Conservation (phyloP, 2,113 vertebrate genomes). For the Lepus timidus region DNA sequence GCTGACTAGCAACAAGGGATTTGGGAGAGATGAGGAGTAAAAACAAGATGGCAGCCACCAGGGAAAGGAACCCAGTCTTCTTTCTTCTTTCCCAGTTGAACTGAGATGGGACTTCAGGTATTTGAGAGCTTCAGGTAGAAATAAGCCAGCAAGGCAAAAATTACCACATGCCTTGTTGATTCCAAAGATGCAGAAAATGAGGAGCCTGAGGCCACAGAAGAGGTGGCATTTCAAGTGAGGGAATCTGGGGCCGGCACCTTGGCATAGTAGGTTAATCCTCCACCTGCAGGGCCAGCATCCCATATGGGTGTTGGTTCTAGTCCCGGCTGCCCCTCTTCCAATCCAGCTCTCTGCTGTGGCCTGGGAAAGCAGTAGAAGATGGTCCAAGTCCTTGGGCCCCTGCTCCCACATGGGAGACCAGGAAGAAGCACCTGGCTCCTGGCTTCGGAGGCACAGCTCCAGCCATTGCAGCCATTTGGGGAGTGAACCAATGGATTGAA, state of each 20-base stretch:
- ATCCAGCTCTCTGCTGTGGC: too few species aligned
- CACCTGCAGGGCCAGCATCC: too few species aligned
- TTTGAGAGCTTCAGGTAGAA: not conserved
- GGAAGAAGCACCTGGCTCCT: too few species aligned
- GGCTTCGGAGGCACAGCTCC: too few species aligned
- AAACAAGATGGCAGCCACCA: not conserved
- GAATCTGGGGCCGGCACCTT: not conserved
- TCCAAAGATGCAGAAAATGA: not conserved
- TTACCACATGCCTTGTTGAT: not conserved
- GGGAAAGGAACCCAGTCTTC: not conserved
- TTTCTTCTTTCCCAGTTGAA: not conserved
- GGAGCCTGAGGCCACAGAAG: not conserved
- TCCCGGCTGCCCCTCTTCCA: too few species aligned
- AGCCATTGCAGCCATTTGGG: too few species aligned
- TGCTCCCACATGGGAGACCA: too few species aligned
- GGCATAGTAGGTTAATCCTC: too few species aligned
- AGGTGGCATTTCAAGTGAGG: not conserved
- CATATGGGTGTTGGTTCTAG: too few species aligned
- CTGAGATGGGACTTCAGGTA: not conserved
- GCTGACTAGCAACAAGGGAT: not conserved
- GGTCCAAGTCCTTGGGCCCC: too few species aligned
- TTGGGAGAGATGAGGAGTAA: not conserved
- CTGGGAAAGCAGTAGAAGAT: too few species aligned
- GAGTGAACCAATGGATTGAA: too few species aligned
- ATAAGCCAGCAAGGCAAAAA: not conserved